Conservation (phyloP, 2,113 vertebrate species). For the Zosterops hypoxanthus region DNA sequence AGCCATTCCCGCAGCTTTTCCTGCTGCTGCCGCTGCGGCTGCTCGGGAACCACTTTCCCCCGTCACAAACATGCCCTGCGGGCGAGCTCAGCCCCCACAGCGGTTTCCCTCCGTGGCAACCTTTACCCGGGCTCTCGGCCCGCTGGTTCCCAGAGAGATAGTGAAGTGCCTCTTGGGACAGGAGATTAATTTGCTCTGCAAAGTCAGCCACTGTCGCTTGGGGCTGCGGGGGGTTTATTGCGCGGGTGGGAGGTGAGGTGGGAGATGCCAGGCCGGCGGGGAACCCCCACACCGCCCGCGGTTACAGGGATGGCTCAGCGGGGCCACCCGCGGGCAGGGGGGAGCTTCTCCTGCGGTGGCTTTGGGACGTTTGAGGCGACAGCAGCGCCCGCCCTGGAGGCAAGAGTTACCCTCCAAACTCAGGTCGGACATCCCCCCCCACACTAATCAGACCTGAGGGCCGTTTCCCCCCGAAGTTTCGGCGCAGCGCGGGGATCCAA, state of each 20-base stretch:
- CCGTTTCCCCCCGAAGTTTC: neutral
- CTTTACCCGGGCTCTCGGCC: neutral
- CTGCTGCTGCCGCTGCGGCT: neutral
- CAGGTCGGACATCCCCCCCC: conserved; percentile 6
- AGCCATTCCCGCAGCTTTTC: conserved; percentile 23
- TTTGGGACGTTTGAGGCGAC: neutral
- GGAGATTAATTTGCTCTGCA: neutral
- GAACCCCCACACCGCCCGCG: neutral
- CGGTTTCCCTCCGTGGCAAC: conserved; percentile 22
- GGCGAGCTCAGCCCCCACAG: conserved; percentile 18
- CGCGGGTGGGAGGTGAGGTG: neutral
- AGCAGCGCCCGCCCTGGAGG: neutral
- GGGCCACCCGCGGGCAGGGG: neutral
- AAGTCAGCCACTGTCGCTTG: conserved; percentile 29
- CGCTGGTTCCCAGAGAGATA: neutral
- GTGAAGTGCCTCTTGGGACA: neutral
- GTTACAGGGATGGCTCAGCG: neutral
- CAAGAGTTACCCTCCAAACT: neutral
- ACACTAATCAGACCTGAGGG: neutral
- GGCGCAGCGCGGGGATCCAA: neutral
- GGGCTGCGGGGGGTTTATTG: neutral
- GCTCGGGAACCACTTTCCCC: conserved; percentile 17
- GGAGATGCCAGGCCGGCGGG: neutral
- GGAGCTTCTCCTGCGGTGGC: neutral
- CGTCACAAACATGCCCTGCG: neutral